These are phyloP conservation scores for Nyctibius bracteatus DNA, from an alignment of 2,113 vertebrate genomes.

Conservation along the genomic window DNA sequence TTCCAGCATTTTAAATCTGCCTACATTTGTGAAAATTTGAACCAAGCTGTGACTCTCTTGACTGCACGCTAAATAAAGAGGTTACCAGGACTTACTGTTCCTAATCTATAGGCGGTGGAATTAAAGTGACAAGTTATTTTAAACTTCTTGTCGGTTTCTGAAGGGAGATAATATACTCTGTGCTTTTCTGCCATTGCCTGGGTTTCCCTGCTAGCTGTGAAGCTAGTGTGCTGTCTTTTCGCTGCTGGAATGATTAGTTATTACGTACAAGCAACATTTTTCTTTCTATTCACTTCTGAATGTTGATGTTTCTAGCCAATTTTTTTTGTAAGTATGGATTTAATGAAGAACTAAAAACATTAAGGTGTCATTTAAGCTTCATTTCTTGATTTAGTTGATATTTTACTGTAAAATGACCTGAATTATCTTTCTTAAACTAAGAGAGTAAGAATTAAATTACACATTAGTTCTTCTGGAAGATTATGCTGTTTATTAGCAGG, in stretches of 20 bases:
- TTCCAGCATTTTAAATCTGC: neutral
- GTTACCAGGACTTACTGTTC: neutral
- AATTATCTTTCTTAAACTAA: neutral
- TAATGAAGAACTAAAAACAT: neutral
- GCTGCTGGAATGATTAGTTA: neutral
- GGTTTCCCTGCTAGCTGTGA: neutral
- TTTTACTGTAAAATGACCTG: neutral
- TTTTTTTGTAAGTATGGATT: neutral
- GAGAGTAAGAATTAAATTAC: neutral
- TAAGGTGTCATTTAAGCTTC: neutral
- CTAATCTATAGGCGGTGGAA: neutral
- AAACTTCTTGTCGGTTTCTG: neutral
- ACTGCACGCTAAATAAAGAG: neutral
- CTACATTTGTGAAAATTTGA: neutral
- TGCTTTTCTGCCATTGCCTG: neutral
- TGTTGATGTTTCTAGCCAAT: neutral
- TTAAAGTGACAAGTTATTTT: neutral
- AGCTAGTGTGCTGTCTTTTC: neutral
- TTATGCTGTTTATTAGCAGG: neutral
- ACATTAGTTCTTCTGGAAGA: neutral
- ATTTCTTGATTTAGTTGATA: neutral
- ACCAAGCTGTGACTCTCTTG: neutral
- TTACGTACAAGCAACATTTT: neutral
- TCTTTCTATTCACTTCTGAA: neutral
- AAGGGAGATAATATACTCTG: neutral